Evolutionary conservation across 2,797 vertebrate genomes (phyloP).

Genomic region (Cryptoblepharus egeriae): DNA sequence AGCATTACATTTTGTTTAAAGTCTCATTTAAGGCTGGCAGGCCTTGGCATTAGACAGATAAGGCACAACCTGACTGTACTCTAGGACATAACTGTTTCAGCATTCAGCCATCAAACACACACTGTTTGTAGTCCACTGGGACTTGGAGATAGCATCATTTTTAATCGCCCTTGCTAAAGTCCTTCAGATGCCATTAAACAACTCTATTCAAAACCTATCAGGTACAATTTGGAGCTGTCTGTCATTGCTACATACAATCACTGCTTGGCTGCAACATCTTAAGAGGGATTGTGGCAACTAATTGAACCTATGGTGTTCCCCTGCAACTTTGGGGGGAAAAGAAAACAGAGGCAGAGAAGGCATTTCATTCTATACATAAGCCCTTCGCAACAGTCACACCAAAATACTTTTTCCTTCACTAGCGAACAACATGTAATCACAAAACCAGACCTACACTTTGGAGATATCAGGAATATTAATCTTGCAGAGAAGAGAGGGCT

Average conservation of each 20-base stretch:
- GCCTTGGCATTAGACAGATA: conserved; percentile 49
- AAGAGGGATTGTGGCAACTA: conserved; percentile 46
- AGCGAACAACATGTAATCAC: conserved; percentile 16
- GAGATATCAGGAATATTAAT: not conserved
- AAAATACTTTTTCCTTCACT: conserved; percentile 31
- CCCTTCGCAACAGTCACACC: conserved; percentile 29
- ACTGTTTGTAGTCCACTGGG: conserved; percentile 29
- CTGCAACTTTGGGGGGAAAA: conserved; percentile 27
- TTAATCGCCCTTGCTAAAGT: conserved; percentile 58
- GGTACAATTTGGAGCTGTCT: conserved; percentile 45
- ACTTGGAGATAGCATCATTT: conserved; percentile 56
- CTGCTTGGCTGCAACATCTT: not conserved
- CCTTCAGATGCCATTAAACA: conserved; percentile 53
- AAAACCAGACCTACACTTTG: not conserved
- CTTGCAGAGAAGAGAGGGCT: not conserved
- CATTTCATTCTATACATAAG: conserved; percentile 5
- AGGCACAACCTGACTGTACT: conserved; percentile 42
- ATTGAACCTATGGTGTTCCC: conserved; percentile 34
- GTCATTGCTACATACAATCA: conserved; percentile 30
- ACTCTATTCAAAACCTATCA: conserved; percentile 45
- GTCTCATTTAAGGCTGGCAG: conserved; percentile 38
- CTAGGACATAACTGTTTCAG: conserved; percentile 54
- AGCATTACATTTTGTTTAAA: conserved; percentile 44
- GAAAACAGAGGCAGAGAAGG: conserved; percentile 45
- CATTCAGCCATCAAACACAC: conserved; percentile 49